phyloP scores from a whole-genome alignment of 1,140 invertebrate genomes.

The Diabrotica undecimpunctata region DNA sequence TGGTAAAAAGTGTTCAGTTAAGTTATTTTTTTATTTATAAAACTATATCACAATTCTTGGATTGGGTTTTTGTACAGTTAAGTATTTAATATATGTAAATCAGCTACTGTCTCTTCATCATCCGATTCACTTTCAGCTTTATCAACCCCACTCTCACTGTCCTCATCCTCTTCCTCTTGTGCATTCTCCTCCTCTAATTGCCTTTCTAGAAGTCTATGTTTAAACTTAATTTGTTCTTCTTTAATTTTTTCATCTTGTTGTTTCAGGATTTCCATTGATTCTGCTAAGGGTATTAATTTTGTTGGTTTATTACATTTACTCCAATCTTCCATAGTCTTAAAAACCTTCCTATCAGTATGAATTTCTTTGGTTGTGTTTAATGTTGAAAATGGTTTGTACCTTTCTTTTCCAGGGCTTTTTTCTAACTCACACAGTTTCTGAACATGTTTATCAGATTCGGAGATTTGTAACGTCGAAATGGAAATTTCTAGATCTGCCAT shows the following conservation, averaged over 20 bases:
- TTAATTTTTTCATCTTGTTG: constrained; percentile 17
- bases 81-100: no score
- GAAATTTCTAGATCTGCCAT: not conserved
- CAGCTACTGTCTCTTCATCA: not conserved
- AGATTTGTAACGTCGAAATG: not conserved
- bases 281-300: constrained; percentile 12
- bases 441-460: constrained; percentile 7
- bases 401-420: constrained; percentile 13
- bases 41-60: no score
- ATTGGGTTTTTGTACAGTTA: no score
- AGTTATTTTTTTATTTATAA: no score
- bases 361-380: constrained; percentile 14
- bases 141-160: not conserved
- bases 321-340: constrained; percentile 19
- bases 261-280: constrained; percentile 15
- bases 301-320: constrained; percentile 14
- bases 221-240: constrained; percentile 7
- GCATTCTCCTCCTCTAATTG: not conserved
- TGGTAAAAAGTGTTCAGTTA: no score
- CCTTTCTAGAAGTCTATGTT: not conserved
- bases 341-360: constrained; percentile 14
- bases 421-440: constrained; percentile 16
- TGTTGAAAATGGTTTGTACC: constrained; percentile 17
- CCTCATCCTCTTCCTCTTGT: not conserved
- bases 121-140: not conserved